phyloP scores from a whole-genome alignment of 2,113 vertebrate species.

The Nothoprocta perdicaria region DNA sequence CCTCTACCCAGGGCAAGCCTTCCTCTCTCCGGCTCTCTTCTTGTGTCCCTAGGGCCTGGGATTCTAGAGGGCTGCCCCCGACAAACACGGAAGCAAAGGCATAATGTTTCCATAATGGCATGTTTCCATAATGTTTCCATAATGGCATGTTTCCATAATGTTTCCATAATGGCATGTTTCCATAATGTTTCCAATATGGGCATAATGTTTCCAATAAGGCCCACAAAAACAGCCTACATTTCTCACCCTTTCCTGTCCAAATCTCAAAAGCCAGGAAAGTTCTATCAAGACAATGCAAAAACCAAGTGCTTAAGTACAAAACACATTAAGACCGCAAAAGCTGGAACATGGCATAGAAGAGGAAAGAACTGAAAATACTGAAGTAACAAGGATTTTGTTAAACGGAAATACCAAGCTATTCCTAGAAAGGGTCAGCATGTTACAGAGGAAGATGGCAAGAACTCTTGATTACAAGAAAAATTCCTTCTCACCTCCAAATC shows the following conservation, averaged over 20 bases:
- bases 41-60: no score
- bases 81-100: no score
- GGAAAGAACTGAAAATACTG: background rate
- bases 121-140: no score
- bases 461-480: background rate
- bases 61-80: no score
- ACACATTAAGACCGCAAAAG: background rate
- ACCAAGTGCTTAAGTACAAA: background rate
- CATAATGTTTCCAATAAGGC: background rate
- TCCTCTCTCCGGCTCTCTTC: no score
- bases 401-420: background rate
- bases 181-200: no score
- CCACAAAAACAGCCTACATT: fast-evolving
- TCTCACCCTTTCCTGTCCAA: background rate
- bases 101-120: no score
- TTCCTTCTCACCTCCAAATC: background rate
- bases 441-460: background rate
- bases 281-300: background rate
- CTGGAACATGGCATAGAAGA: background rate
- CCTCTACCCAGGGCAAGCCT: no score
- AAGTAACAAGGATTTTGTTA: background rate
- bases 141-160: no score
- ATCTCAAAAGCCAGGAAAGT: background rate
- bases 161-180: no score
- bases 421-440: fast-evolving